phyloP scores from a whole-genome alignment of 2,113 vertebrate species.

The Cyphomyrus plagiostoma region DNA sequence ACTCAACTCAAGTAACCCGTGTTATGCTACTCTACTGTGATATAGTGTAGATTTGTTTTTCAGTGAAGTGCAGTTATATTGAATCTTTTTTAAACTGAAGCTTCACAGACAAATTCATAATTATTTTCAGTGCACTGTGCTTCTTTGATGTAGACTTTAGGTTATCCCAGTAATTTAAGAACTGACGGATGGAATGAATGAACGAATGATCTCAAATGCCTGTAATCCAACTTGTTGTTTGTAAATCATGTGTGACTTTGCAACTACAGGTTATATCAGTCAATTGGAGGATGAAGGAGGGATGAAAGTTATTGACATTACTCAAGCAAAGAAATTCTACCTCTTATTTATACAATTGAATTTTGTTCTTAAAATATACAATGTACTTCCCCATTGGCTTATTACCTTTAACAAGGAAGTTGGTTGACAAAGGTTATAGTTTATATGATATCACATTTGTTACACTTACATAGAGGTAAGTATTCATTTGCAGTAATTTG shows the following conservation, averaged over 20 bases:
- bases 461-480: background rate
- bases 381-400: background rate
- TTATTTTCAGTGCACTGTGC: background rate
- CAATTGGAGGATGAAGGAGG: background rate
- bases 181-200: background rate
- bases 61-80: background rate
- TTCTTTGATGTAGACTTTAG: background rate
- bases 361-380: background rate
- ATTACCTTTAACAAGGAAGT: background rate
- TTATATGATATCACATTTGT: background rate
- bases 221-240: background rate
- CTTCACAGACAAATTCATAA: background rate
- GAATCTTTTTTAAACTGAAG: background rate
- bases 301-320: background rate
- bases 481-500: background rate
- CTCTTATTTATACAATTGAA: background rate
- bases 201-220: background rate
- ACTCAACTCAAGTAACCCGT: background rate
- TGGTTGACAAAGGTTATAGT: background rate
- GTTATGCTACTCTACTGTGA: background rate
- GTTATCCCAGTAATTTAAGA: background rate
- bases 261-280: background rate
- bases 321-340: background rate
- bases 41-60: background rate
- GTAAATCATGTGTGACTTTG: background rate